Evolutionary conservation across 1,140 invertebrate species (phyloP), one percentile per base, ranked within the genome.

Genomic region (Luehdorfia chinensis): DNA sequence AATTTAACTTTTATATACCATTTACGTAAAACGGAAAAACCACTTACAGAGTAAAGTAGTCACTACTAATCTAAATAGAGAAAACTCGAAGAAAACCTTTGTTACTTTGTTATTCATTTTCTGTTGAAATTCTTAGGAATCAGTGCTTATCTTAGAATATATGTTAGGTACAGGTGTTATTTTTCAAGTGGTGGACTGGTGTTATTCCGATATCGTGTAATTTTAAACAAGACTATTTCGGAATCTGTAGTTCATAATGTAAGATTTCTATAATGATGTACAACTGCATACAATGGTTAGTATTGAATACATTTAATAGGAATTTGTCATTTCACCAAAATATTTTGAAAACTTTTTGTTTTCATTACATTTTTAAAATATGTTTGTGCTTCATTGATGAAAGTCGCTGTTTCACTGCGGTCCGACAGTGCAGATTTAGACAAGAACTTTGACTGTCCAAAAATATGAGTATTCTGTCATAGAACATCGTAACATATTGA

Each of bases 251-350:
- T 56, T 66, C 65, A 76, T 61, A 50, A 77, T 81, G 75, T 75
- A 68, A 74, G 74, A 66, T 69, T 55, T 58, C 56, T 49, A 46
- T 31, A 36, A 33, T 66, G 50, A 52, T 52, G 57, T n/a, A n/a
- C n/a, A n/a, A n/a, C n/a, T n/a, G n/a, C n/a, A n/a, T n/a, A n/a
- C 18, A 66, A 76, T 76, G 73, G 77, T 78, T 46, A 78, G 77
- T 70, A 39, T 57, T 70, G n/a, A n/a, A n/a, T n/a, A n/a, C n/a
- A n/a, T n/a, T n/a, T n/a, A n/a, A n/a, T n/a, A n/a, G n/a, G n/a
- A n/a, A n/a, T n/a, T n/a, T n/a, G n/a, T n/a, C n/a, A n/a, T n/a
- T n/a, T n/a, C n/a, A n/a, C n/a, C n/a, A n/a, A n/a, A n/a, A n/a
- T n/a, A n/a, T n/a, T n/a, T n/a, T n/a, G n/a, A n/a, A n/a, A n/a